Evolutionary conservation across 2,888 invertebrate species (phyloP).

Genomic region (Stictocephala bisonia): DNA sequence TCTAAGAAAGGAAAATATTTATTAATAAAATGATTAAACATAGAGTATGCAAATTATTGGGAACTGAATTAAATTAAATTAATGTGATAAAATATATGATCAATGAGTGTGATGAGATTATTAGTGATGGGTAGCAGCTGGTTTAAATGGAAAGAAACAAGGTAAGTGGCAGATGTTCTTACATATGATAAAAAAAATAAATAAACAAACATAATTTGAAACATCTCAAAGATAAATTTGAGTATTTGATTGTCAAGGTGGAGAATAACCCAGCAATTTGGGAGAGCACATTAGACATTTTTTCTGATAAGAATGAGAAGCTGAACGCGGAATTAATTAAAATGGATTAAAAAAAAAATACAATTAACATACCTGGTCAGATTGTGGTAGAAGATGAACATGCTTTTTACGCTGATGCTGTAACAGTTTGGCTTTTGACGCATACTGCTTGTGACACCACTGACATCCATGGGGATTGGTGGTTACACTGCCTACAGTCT

Average conservation of each 20-base stretch:
- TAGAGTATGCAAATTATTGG: no score
- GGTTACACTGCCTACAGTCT: constrained; percentile 78
- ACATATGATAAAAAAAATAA: no score
- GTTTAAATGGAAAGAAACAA: no score
- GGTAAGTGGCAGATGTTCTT: no score
- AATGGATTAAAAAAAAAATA: background rate
- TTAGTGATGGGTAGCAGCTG: no score
- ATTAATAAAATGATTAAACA: no score
- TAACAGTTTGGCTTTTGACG: constrained; percentile 76
- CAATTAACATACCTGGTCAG: constrained; percentile 49
- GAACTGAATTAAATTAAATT: no score
- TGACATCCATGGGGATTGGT: constrained; percentile 78
- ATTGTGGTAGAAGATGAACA: constrained; percentile 60
- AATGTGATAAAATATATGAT: no score
- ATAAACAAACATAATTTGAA: no score
- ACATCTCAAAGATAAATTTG: no score
- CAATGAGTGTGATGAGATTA: no score
- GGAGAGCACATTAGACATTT: background rate
- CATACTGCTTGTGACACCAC: constrained; percentile 90
- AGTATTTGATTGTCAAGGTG: background rate
- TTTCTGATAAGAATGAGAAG: background rate
- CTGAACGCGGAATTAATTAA: background rate
- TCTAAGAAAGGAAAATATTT: no score
- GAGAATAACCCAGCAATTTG: background rate
- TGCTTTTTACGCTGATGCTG: constrained; percentile 78